phyloP scores from a whole-genome alignment of 2,113 vertebrate species.

The Cranoglanis bouderius region DNA sequence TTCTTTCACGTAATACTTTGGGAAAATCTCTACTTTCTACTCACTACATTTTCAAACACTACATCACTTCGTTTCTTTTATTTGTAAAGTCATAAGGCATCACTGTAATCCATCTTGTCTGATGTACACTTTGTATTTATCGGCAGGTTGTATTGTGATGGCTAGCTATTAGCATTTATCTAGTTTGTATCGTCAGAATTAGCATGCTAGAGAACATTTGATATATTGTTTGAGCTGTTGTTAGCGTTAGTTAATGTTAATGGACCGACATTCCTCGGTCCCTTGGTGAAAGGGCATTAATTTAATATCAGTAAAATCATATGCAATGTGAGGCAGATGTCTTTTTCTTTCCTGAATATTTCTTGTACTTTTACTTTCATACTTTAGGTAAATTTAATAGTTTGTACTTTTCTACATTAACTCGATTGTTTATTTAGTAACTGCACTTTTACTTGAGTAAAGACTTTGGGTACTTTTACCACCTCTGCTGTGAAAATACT shows the following conservation, averaged over 20 bases:
- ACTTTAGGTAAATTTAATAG: neutral
- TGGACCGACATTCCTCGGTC: neutral
- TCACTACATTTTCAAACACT: neutral
- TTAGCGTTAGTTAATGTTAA: neutral
- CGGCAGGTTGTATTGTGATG: neutral
- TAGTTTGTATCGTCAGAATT: neutral
- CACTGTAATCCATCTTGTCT: neutral
- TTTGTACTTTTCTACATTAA: neutral
- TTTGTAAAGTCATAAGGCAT: neutral
- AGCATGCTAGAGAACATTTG: neutral
- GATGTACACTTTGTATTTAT: neutral
- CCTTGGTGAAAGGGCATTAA: neutral
- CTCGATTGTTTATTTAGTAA: neutral
- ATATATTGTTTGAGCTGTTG: neutral
- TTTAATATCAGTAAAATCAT: neutral
- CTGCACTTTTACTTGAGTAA: neutral
- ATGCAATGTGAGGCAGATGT: neutral
- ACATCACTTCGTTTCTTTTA: neutral
- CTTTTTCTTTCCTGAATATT: neutral
- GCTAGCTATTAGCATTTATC: neutral
- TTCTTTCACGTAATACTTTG: neutral
- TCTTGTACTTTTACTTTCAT: neutral
- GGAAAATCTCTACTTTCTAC: neutral
- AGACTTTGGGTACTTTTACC: neutral
- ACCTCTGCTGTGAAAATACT: neutral